These are phyloP conservation scores for Lycocorax pyrrhopterus DNA, from an alignment of 2,113 vertebrate genomes.

Conservation along the genomic window DNA sequence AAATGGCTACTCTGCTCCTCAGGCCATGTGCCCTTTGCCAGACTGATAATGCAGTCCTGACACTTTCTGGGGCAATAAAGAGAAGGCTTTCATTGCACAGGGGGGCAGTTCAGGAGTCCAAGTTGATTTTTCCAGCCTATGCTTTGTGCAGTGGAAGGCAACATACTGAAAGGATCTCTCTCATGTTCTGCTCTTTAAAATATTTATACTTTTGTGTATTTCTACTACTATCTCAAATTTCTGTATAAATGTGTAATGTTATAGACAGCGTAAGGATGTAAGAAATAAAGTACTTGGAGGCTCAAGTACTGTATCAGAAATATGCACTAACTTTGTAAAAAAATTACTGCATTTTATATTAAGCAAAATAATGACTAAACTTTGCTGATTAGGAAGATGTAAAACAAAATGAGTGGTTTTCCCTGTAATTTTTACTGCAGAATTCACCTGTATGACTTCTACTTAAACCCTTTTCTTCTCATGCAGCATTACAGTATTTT, in stretches of 20 bases:
- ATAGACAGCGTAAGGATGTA: conserved; percentile 13
- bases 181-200: conserved; percentile 25
- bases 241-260: conserved; percentile 12
- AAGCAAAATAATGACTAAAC: conserved; percentile 62
- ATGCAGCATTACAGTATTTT: conserved; percentile 61
- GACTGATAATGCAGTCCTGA: not conserved
- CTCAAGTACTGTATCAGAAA: conserved; percentile 60
- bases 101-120: not conserved
- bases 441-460: conserved; percentile 49
- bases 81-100: not conserved
- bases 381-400: conserved; percentile 59
- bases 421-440: conserved; percentile 63
- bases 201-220: not conserved
- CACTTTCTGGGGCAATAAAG: not conserved
- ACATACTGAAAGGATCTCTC: not conserved
- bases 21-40: not conserved
- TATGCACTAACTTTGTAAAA: conserved; percentile 15
- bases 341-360: conserved; percentile 37
- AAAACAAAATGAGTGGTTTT: conserved; percentile 61
- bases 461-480: conserved; percentile 44
- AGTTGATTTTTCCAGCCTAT: not conserved
- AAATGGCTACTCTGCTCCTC: not conserved
- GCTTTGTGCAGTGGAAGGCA: conserved; percentile 46
- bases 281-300: conserved; percentile 51
- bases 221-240: conserved; percentile 31